A percentile compares a stretch with the other conserved stretches of the same genome.
phyloP scores from a whole-genome alignment of 2,113 vertebrate species.

The Larimichthys crocea region DNA sequence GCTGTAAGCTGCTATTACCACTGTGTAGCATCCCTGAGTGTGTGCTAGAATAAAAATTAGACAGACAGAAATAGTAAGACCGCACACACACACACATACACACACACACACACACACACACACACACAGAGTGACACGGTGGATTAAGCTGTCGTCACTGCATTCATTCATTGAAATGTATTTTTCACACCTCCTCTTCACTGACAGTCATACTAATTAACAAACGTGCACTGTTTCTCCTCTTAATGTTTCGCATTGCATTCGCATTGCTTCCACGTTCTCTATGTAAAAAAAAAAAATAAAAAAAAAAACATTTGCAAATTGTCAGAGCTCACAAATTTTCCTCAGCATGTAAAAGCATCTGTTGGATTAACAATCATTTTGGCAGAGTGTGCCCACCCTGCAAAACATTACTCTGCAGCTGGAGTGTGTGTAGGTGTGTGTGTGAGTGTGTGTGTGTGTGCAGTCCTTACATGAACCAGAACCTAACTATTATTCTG shows the following conservation, averaged over 20 bases:
- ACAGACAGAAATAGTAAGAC: neutral
- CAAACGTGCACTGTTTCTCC: constrained; percentile 5
- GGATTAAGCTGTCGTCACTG: constrained; percentile 7
- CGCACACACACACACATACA: neutral
- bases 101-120: too few relatives aligned
- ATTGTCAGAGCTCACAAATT: constrained; percentile 26
- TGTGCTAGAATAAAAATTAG: neutral
- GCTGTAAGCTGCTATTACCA: constrained; percentile 41
- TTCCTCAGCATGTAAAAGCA: constrained; percentile 48
- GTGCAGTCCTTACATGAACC: constrained; percentile 36
- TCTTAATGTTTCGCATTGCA: neutral
- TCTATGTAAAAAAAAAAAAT: neutral
- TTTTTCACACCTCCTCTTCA: constrained; percentile 30
- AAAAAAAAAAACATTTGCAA: too few relatives aligned
- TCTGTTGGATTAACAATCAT: constrained; percentile 56
- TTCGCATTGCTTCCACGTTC: neutral
- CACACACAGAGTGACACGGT: neutral
- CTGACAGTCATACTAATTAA: constrained; percentile 10
- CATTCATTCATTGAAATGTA: constrained; percentile 5
- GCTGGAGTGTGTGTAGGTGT: constrained; percentile 32
- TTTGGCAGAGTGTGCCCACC: constrained; percentile 38
- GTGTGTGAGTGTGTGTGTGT: neutral
- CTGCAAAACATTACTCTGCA: constrained; percentile 42
- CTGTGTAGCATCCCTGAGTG: constrained; percentile 24
- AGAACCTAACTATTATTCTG: constrained; percentile 10